Conservation (phyloP, 2,797 vertebrate genomes). For the Neostethus bicornis region DNA sequence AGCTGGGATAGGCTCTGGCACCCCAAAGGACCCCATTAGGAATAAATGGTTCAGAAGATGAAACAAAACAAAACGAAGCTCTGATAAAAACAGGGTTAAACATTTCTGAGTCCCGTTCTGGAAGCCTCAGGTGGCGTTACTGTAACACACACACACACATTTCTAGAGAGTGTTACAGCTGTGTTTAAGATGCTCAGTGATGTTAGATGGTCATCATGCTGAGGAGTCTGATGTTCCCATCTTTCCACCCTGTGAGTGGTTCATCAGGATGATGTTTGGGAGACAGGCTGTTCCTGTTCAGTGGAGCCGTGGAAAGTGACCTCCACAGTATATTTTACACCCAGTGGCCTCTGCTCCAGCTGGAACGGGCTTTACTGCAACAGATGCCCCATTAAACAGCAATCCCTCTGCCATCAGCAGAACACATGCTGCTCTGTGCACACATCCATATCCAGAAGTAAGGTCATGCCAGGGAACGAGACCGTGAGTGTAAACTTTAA, state of each 20-base stretch:
- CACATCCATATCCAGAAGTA: conserved; percentile 23
- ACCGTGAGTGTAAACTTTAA: conserved; percentile 40
- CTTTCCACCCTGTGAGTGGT: conserved; percentile 11
- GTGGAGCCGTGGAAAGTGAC: conserved; percentile 60
- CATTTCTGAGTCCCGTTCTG: too few relatives aligned
- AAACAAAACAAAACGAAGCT: too few relatives aligned
- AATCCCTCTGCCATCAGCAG: conserved; percentile 30
- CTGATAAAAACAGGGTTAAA: too few relatives aligned
- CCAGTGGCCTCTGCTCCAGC: conserved; percentile 61
- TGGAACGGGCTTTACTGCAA: conserved; percentile 59
- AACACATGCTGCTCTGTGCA: conserved; percentile 19
- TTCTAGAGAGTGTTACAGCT: too few relatives aligned
- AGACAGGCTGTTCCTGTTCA: conserved; percentile 33
- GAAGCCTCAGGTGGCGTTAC: too few relatives aligned
- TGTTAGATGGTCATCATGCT: too few relatives aligned
- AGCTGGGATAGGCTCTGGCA: too few relatives aligned
- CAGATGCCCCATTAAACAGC: conserved; percentile 72
- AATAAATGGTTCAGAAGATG: too few relatives aligned
- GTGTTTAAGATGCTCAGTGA: too few relatives aligned
- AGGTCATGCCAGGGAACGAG: conserved; percentile 24
- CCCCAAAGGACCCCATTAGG: too few relatives aligned
- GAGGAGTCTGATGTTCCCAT: conserved; percentile 3
- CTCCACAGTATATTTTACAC: conserved; percentile 63
- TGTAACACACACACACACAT: too few relatives aligned
- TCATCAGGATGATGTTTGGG: conserved; percentile 22